Evolutionary conservation across 2,113 vertebrate species (phyloP), one percentile per base, ranked within the genome.

Genomic region (Muntiacus muntjak): DNA sequence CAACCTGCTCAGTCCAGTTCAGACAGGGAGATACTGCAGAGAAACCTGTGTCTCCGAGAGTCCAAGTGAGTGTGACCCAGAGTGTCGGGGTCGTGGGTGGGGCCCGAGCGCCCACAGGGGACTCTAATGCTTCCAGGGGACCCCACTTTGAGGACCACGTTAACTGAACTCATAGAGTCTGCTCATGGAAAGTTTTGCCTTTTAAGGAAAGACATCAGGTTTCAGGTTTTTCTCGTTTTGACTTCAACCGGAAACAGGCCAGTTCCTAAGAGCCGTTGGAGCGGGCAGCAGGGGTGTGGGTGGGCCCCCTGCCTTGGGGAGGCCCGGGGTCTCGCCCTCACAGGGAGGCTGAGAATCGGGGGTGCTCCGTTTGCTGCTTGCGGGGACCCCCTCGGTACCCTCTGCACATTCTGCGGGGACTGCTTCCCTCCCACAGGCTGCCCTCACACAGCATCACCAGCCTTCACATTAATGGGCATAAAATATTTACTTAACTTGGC

Each of bases 401-500:
- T 60, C 7, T 7, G 55, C 86, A 12, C 17, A 1, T 30, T 13
- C 14, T 0, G 1, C 7, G 21, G 19, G 54, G 6, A 1, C 1
- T 14, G 5, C 71, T 40, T 33, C 52, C 33, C 7, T 3, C 8
- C 33, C 28, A 19, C 5, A 19, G 5, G 10, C 15, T 16, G 1
- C 64, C n/a, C 15, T 57, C 23, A 0, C n/a, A 0, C 1, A 2
- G 7, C 71, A 16, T 15, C 6, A 50, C 71, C 58, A 98, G 87
- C 96, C 84, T 0, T 87, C 88, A 55, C 98, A 43, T 97, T 97
- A 98, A 88, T 58, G 23, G 98, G 92, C 96, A 98, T 98, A 89
- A 98, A 98, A 98, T 98, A 98, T 98, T 98, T 98, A 98, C 98
- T 91, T 64, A 95, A 95, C 97, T 64, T 79, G 89, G 99, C 98